Percentiles rank a stretch among this genome's conserved stretches.
phyloP scores from a whole-genome alignment of 2,113 vertebrate species.

The Phalacrocorax brasilianus region DNA sequence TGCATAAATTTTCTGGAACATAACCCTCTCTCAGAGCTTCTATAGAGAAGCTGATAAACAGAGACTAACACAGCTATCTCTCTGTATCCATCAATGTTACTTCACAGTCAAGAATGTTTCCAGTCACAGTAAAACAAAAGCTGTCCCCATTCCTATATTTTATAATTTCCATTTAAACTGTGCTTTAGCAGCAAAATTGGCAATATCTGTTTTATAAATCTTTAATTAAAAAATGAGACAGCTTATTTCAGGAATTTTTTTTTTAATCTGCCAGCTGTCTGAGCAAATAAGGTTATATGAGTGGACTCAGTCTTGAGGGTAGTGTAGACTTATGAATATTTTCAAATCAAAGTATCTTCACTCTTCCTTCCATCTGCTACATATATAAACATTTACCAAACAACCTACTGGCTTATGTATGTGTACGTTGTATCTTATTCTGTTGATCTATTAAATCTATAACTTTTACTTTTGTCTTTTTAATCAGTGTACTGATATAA shows the following conservation, averaged over 20 bases:
- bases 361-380: neutral
- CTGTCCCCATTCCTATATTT: neutral
- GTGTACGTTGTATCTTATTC: neutral
- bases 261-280: neutral
- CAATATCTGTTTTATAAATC: neutral
- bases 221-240: neutral
- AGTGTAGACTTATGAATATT: neutral
- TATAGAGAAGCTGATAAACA: neutral
- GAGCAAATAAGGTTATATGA: neutral
- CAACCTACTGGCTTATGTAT: neutral
- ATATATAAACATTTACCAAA: neutral
- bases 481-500: neutral
- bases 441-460: neutral
- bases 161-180: neutral
- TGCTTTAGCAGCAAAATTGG: neutral
- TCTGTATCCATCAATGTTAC: neutral
- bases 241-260: neutral
- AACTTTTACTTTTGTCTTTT: neutral
- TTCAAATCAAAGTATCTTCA: neutral
- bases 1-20: neutral
- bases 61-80: neutral
- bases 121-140: neutral
- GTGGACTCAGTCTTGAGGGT: neutral
- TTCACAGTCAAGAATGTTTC: neutral
- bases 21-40: neutral